A percentile compares a stretch with the other conserved stretches of the same genome.
These are phyloP conservation scores for Perccottus glenii DNA, from an alignment of 2,113 vertebrate genomes.

Conservation along the genomic window DNA sequence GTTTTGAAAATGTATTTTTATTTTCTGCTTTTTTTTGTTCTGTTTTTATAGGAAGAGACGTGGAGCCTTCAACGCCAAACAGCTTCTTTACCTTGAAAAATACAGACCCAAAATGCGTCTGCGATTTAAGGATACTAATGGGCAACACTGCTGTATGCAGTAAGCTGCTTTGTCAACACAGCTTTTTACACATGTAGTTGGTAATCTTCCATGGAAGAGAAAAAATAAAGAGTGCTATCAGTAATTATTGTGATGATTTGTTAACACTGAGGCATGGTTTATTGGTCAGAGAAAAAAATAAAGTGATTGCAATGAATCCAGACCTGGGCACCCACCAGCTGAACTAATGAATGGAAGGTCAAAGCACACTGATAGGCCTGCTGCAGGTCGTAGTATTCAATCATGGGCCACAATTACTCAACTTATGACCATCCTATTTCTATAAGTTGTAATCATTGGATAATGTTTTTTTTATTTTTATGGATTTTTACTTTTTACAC, in stretches of 20 bases:
- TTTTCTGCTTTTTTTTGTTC: background rate
- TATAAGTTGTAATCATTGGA: slow-evolving; percentile 70
- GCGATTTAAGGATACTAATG: slow-evolving; percentile 94
- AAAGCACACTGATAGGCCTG: slow-evolving; percentile 81
- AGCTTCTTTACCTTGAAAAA: slow-evolving; percentile 99
- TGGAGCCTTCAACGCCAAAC: slow-evolving; percentile 99
- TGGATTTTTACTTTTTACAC: slow-evolving; percentile 59
- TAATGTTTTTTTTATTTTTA: slow-evolving; percentile 55
- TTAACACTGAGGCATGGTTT: slow-evolving; percentile 77
- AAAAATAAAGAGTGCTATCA: slow-evolving; percentile 71
- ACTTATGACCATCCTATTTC: slow-evolving; percentile 71
- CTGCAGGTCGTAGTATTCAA: slow-evolving; percentile 72
- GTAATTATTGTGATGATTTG: slow-evolving; percentile 83
- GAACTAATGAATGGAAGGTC: slow-evolving; percentile 78
- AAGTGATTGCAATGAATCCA: slow-evolving; percentile 72
- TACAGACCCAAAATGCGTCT: slow-evolving; percentile 98
- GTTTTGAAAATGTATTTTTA: background rate
- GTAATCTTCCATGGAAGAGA: slow-evolving; percentile 62
- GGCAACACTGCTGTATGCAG: slow-evolving; percentile 93
- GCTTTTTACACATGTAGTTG: slow-evolving; percentile 60
- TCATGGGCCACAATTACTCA: slow-evolving; percentile 67
- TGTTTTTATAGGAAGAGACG: slow-evolving; percentile 89
- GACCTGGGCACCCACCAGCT: slow-evolving; percentile 81
- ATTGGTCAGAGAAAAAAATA: slow-evolving; percentile 72
- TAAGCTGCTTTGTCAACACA: slow-evolving; percentile 74